phyloP scores from a whole-genome alignment of 2,888 invertebrate genomes.

The Dorcus hopei region DNA sequence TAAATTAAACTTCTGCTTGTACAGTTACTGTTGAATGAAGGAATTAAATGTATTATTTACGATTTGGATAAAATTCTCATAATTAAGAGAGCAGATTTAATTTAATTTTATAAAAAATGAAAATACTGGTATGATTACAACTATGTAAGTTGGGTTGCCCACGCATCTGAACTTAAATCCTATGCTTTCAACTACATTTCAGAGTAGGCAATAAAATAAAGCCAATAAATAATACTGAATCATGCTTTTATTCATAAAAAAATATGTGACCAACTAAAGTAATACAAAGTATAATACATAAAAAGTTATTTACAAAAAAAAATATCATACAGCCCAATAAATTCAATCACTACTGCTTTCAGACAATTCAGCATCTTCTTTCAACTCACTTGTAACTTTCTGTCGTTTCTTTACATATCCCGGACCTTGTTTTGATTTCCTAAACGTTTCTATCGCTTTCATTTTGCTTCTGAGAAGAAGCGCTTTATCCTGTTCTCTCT shows the following conservation, averaged over 20 bases:
- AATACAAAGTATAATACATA: background rate
- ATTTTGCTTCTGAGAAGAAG: conserved; percentile 65
- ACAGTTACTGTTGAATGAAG: no score
- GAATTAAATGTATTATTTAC: no score
- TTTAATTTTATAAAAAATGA: no score
- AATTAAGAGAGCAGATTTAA: no score
- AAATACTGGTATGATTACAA: no score
- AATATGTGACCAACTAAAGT: background rate
- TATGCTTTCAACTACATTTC: no score
- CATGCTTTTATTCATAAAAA: background rate
- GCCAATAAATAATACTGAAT: no score
- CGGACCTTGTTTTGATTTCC: conserved; percentile 63
- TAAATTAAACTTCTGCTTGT: no score
- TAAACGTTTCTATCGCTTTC: conserved; percentile 71
- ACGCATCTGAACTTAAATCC: no score
- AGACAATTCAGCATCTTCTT: conserved; percentile 64
- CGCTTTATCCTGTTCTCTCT: conserved; percentile 65
- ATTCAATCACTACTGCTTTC: conserved; percentile 58
- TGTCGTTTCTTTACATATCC: conserved; percentile 53
- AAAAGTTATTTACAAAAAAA: conserved; percentile 3
- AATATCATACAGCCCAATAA: background rate
- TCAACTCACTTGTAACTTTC: conserved; percentile 49
- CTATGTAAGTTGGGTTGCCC: no score
- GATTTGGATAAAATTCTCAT: no score
- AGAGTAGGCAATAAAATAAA: no score